Evolutionary conservation across 1,140 invertebrate genomes (phyloP), one percentile per base, ranked within the genome.

Genomic region (Diorhabda carinulata): DNA sequence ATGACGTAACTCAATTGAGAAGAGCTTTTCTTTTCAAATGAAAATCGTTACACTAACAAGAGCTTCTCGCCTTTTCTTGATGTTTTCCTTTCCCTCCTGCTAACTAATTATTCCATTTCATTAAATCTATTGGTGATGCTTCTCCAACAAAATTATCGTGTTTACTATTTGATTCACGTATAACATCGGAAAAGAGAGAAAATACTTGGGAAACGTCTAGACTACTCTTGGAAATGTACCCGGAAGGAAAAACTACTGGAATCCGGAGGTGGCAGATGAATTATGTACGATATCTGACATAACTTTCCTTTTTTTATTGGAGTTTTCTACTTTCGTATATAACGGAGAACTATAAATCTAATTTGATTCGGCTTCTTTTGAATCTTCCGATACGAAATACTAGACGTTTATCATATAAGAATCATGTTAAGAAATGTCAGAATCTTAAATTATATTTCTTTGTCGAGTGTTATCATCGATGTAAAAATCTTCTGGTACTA

Each of bases 231-330:
- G 76, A 79, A 78, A 78, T 79, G 77, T 79, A 79, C 75, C 77
- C 72, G 78, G 78, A 79, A 79, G 77, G 77, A 78, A 79, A 79
- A 79, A 52, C 76, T 79, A 78, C 72, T 73, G 72, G 47, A 70
- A 76, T 78, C 73, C 75, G 73, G 76, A 78, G 77, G 77, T 77
- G 70, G 75, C 72, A 76, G 74, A 79, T 79, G 78, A 79, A 79
- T 79, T 78, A 79, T 78, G 78, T 78, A 78, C 71, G 77, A 79
- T 77, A 78, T 77, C 74, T 67, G 58, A 67, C 65, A 67, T 59
- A 60, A 67, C 57, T 67, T 60, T 60, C 44, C 65, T 66, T 43
- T 66, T 57, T 25, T 25, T 25, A 25, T 25, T 25, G 25, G 25
- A 25, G 47, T n/a, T 52, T 52, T 52, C 47, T 4, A 8, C 47